Percentiles rank a stretch among this genome's conserved stretches.
These are phyloP conservation scores for Typhlichthys eigenmanni DNA, from an alignment of 2,797 vertebrate genomes.

Conservation along the genomic window DNA sequence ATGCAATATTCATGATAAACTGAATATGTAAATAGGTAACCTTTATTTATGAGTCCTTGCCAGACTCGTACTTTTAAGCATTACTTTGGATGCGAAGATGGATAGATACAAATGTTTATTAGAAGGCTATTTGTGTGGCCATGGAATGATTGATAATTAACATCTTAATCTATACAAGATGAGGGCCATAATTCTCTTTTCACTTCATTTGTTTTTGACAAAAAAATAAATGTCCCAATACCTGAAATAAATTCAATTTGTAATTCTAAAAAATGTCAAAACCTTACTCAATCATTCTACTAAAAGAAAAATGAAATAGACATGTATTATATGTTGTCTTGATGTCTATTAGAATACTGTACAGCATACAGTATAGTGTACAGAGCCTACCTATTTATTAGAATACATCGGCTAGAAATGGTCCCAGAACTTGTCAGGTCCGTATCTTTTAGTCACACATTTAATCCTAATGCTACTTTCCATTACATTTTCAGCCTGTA, in stretches of 20 bases:
- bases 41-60: conserved; percentile 82
- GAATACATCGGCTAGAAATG: conserved; percentile 62
- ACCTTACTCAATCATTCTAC: conserved; percentile 35
- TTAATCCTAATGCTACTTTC: conserved; percentile 79
- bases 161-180: conserved; percentile 66
- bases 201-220: conserved; percentile 15
- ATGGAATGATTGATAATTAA: conserved; percentile 77
- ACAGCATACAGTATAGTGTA: conserved; percentile 18
- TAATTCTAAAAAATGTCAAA: conserved; percentile 36
- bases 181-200: conserved; percentile 58
- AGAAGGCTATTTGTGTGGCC: conserved; percentile 60
- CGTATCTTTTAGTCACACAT: conserved; percentile 76
- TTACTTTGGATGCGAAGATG: conserved; percentile 77
- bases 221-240: too few species aligned
- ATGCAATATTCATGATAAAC: conserved; percentile 84
- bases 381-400: conserved; percentile 54
- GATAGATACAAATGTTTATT: conserved; percentile 77
- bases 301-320: conserved; percentile 34
- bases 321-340: conserved; percentile 38
- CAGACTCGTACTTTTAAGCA: conserved; percentile 76
- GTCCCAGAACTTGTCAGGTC: conserved; percentile 65
- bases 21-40: conserved; percentile 84
- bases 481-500: conserved; percentile 72
- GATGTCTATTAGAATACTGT: conserved; percentile 49
- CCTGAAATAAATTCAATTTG: conserved; percentile 15